Evolutionary conservation across 2,113 vertebrate species (phyloP).

Genomic region (Scomber colias): DNA sequence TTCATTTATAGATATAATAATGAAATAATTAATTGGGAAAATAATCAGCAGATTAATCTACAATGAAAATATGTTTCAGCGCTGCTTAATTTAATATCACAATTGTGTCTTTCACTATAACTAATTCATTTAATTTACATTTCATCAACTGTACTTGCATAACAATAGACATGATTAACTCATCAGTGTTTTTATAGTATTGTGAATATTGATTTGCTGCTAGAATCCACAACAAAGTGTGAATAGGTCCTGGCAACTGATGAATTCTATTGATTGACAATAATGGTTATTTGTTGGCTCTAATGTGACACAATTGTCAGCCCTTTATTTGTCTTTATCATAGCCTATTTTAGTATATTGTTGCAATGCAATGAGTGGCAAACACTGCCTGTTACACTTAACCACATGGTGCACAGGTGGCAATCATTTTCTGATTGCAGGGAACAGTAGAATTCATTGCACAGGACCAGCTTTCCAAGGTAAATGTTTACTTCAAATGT

Average conservation of each 20-base stretch:
- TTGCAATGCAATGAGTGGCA: neutral
- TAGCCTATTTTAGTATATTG: neutral
- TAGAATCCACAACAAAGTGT: slow-evolving; percentile 1
- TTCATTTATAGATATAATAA: too few relatives aligned
- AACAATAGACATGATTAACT: neutral
- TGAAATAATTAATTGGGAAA: too few relatives aligned
- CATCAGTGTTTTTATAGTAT: slow-evolving; percentile 18
- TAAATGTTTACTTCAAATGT: neutral
- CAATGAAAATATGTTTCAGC: too few relatives aligned
- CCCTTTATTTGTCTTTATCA: neutral
- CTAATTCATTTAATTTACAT: neutral
- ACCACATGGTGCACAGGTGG: slow-evolving; percentile 17
- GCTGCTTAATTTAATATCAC: too few relatives aligned
- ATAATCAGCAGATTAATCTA: too few relatives aligned
- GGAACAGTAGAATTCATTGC: neutral
- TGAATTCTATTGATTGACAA: slow-evolving; percentile 60
- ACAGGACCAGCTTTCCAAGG: neutral
- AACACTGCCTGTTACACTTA: neutral
- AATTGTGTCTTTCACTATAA: too few relatives aligned
- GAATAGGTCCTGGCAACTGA: slow-evolving; percentile 44
- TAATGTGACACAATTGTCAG: slow-evolving; percentile 4
- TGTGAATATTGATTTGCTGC: slow-evolving; percentile 23
- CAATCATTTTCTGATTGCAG: slow-evolving; percentile 6
- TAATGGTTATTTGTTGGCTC: slow-evolving; percentile 34
- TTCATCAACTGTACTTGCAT: neutral